Percentiles rank a stretch among this genome's conserved stretches.
These are phyloP conservation scores for Xanthorhoe designata DNA, from an alignment of 2,888 invertebrate species.

Conservation along the genomic window DNA sequence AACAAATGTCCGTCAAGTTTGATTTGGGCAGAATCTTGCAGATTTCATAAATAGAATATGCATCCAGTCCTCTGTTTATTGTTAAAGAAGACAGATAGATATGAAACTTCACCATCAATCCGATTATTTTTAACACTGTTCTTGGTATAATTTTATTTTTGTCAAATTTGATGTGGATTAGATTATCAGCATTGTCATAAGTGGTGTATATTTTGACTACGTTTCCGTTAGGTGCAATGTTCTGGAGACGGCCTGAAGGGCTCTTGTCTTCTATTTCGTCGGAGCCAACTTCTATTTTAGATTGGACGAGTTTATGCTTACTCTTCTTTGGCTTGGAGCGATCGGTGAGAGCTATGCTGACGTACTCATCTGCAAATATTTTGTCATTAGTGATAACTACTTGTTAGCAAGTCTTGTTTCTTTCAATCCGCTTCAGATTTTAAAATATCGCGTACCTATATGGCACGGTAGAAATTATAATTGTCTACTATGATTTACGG, in stretches of 20 bases:
- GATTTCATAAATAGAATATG: constrained; percentile 57
- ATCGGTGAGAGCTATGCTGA: constrained; percentile 13
- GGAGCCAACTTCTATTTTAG: constrained; percentile 5
- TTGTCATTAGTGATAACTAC: too few relatives aligned
- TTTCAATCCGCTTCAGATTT: too few relatives aligned
- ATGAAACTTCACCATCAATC: constrained; percentile 56
- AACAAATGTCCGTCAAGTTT: constrained; percentile 61
- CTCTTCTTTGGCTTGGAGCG: constrained; percentile 18
- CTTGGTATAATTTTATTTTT: constrained; percentile 56
- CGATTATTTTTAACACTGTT: constrained; percentile 55
- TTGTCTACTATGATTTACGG: too few relatives aligned
- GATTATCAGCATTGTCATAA: constrained; percentile 50
- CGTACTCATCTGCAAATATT: constrained; percentile 20
- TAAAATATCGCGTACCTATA: too few relatives aligned
- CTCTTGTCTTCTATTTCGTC: constrained; percentile 7
- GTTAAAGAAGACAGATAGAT: constrained; percentile 48
- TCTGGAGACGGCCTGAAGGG: background rate
- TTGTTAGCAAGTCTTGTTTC: too few relatives aligned
- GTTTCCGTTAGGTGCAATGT: background rate
- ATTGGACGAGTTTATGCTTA: background rate
- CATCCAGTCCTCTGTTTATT: constrained; percentile 54
- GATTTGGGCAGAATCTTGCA: constrained; percentile 52
- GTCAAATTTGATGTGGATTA: constrained; percentile 57
- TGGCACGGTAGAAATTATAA: too few relatives aligned
- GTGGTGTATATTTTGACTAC: constrained; percentile 49